Evolutionary conservation across 2,797 vertebrate genomes (phyloP).

Genomic region (Pterois miles): DNA sequence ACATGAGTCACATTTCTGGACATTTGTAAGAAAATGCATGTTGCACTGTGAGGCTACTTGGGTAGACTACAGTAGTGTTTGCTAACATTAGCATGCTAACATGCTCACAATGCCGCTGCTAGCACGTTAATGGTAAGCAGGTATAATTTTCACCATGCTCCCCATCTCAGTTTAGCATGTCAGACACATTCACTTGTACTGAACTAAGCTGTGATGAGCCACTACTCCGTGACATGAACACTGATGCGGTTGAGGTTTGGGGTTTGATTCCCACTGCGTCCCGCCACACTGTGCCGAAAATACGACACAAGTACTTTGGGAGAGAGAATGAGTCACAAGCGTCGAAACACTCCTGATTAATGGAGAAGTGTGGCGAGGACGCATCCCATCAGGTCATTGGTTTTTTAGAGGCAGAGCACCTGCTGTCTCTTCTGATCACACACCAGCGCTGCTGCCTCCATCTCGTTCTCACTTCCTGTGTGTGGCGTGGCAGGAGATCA

Average conservation of each 20-base stretch:
- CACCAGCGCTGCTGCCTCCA: conserved; percentile 6
- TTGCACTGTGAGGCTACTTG: neutral
- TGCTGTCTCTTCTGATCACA: conserved; percentile 37
- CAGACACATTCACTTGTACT: neutral
- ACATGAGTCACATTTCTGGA: too few relatives aligned
- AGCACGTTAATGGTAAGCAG: neutral
- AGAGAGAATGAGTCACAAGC: conserved; percentile 11
- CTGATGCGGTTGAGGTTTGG: neutral
- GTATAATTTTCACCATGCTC: neutral
- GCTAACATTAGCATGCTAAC: neutral
- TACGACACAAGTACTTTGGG: conserved; percentile 8
- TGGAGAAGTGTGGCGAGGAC: neutral
- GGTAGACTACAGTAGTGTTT: neutral
- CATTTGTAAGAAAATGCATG: too few relatives aligned
- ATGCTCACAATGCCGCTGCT: neutral
- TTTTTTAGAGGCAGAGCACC: conserved; percentile 24
- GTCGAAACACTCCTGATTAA: conserved; percentile 25
- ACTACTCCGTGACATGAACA: neutral
- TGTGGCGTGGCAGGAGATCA: conserved; percentile 24
- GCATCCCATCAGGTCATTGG: neutral
- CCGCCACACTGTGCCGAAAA: neutral
- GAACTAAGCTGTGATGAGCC: neutral
- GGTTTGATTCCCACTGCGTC: conserved; percentile 8
- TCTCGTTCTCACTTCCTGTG: conserved; percentile 61
- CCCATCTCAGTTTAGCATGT: neutral